Base-by-base conservation (phyloP, 30 jellyfish, hydroid and myxozoan species). In the Sanderia malayensis region DNA sequence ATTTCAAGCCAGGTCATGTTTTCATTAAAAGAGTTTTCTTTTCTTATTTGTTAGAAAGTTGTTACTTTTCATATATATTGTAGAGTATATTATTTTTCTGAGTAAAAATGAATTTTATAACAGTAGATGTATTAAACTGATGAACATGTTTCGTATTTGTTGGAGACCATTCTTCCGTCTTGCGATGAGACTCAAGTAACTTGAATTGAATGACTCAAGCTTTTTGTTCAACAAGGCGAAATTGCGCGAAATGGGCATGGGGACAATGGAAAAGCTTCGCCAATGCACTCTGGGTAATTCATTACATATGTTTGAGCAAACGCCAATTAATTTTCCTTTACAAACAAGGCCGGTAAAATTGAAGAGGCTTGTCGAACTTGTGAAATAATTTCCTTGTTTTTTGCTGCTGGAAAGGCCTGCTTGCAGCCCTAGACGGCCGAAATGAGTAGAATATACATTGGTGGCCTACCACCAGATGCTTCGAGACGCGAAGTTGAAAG, bases 401-500 rank as follows among this genome's bases (percentile, higher is more conserved):
- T 49, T 9, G 64, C 3, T 49, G 27, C 27, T 19, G 6, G 2
- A 4, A 49, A 49, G 8, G 23, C 23, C 64, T 19, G 24, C 2
- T 15, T 24, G 24, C 2, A 9, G 64, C 25, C 73, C 20, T 17
- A 60, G 10, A 23, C 44, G 15, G 15, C 26, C 71, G 74, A 46
- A 29, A 89, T 90, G 98, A 72, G 96, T 31, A 73, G 98, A 64
- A 68, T 92, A n/a, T 92, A 85, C 34, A 70, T 92, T 33, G 98
- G 98, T 21, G 98, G 98, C 64, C 77, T 92, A 57, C 88, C 98
- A 4, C 93, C 93, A 55, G 98, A 92, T 84, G 96, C 98, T 13
- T 92, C 98, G 0, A 80, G 98, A 33, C 76, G 96, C 10, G 98
- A 92, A 70, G 87, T 92, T 1, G 98, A 92, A 76, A 68, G 95